Evolutionary conservation across 1,140 invertebrate genomes (phyloP).

Genomic region (Tetragonula clypearis): DNA sequence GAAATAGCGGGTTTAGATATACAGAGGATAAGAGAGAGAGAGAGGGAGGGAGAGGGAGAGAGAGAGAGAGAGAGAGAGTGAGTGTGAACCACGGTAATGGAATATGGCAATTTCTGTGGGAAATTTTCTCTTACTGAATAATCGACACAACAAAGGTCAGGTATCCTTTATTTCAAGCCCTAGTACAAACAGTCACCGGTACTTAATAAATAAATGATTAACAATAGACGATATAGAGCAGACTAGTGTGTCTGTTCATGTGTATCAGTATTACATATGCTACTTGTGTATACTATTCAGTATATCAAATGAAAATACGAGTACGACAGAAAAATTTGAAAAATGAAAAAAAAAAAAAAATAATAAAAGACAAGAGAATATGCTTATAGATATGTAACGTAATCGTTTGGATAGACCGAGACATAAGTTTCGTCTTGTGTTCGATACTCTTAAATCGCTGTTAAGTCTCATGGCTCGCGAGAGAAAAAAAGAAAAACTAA

Average conservation of each 20-base stretch:
- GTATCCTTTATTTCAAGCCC: constrained; percentile 33
- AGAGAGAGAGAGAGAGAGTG: no score
- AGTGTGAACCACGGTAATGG: neutral
- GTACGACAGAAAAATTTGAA: neutral
- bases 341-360: neutral
- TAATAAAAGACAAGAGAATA: neutral
- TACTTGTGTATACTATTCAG: constrained; percentile 28
- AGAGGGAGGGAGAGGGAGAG: no score
- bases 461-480: constrained; percentile 7
- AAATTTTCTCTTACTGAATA: neutral
- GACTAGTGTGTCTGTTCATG: constrained; percentile 23
- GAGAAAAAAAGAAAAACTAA: neutral
- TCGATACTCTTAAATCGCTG: constrained; percentile 29
- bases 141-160: neutral
- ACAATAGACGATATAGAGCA: constrained; percentile 36
- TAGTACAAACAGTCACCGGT: constrained; percentile 52
- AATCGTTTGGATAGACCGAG: neutral
- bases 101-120: neutral
- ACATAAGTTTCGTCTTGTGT: constrained; percentile 26
- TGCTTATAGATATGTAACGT: neutral
- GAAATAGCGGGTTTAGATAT: no score
- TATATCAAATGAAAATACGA: neutral
- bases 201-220: constrained; percentile 58
- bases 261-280: constrained; percentile 42
- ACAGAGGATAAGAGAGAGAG: no score